These are phyloP conservation scores for Carpatolechia fugitivella DNA, from an alignment of 2,888 invertebrate genomes.

Conservation along the genomic window DNA sequence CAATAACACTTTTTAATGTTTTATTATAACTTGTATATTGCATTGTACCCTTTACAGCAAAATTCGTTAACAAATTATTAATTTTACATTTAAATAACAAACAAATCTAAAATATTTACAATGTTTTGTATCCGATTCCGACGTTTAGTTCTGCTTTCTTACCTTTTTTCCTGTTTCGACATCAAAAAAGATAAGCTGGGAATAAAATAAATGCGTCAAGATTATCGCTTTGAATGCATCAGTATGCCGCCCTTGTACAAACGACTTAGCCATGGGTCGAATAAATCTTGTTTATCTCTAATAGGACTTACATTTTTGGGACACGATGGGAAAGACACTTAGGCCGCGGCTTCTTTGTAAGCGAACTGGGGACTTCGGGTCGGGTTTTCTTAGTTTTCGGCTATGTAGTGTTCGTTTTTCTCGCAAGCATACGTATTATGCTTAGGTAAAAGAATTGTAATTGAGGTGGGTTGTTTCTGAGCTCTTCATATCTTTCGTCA, in stretches of 20 bases:
- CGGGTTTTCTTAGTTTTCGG: not conserved
- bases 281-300: constrained; percentile 35
- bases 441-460: no score
- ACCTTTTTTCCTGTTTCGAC: not conserved
- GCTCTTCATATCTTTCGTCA: no score
- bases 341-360: not conserved
- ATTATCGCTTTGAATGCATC: constrained; percentile 15
- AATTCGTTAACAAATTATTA: no score
- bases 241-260: constrained; percentile 24
- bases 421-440: not conserved
- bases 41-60: no score
- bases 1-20: no score
- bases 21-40: no score
- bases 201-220: constrained; percentile 4
- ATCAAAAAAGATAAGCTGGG: not conserved
- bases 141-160: not conserved
- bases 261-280: constrained; percentile 14
- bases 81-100: no score
- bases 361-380: not conserved
- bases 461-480: no score
- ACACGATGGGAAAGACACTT: constrained; percentile 4
- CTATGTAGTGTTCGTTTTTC: not conserved
- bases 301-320: constrained; percentile 20
- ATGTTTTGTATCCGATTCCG: no score
- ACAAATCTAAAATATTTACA: no score